Conservation (phyloP, 2,113 vertebrate species). For the Willisornis vidua region DNA sequence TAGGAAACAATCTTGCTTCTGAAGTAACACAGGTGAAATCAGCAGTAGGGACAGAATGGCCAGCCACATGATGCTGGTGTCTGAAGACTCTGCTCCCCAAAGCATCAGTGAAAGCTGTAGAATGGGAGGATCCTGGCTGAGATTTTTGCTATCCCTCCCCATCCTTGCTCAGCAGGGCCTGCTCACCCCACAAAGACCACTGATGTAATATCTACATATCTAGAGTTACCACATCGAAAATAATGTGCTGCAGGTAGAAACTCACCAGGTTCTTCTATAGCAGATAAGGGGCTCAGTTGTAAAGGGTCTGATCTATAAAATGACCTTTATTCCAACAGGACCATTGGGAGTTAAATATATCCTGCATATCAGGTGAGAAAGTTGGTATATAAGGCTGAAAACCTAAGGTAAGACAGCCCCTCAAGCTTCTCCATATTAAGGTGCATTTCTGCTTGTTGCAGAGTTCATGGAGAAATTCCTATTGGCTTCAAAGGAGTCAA, state of each 20-base stretch:
- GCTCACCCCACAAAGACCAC: background rate
- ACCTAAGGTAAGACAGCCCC: background rate
- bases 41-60: rapidly evolving
- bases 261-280: background rate
- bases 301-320: background rate
- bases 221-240: background rate
- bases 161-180: background rate
- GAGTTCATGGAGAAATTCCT: background rate
- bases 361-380: background rate
- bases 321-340: background rate
- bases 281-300: background rate
- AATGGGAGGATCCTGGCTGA: background rate
- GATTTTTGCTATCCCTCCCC: background rate
- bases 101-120: background rate
- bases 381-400: background rate
- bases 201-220: background rate
- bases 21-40: background rate
- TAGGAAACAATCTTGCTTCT: background rate
- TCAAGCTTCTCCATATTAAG: background rate
- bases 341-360: background rate
- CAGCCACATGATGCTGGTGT: rapidly evolving
- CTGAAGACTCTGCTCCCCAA: background rate
- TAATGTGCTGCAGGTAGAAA: background rate
- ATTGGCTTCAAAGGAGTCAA: background rate
- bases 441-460: background rate